Evolutionary conservation across 2,888 invertebrate genomes (phyloP), one percentile per base, ranked within the genome.

Genomic region (Drosophila macrothrix): DNA sequence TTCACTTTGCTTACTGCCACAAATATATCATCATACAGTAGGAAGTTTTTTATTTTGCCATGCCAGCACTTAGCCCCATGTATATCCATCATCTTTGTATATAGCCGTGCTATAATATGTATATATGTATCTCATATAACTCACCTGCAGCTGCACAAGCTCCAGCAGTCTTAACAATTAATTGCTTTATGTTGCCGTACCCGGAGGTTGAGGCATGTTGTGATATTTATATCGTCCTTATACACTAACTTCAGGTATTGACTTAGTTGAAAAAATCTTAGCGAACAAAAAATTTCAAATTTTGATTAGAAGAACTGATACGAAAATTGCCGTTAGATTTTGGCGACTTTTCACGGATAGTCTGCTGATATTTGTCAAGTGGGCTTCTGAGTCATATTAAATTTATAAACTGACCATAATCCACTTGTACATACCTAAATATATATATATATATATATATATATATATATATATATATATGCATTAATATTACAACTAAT

Each of bases 91-190:
- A 78, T 73, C 78, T 73, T 67, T 69, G 59, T 76, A 50, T 65
- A 37, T 71, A n/a, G 64, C 29, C 6, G 53, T 33, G 62, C 53
- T 16, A 43, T 59, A 53, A 63, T 65, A 63, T 67, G 49, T 64
- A 56, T 81, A 67, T 67, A 72, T 67, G 28, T 46, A 73, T 72
- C 54, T 70, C 67, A 56, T 79, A 79, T 80, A 82, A 68, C 80
- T 82, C 70, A 82, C 75, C 82, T 76, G 79, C 83, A 82, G 74
- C 79, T 78, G 80, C 70, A 82, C 62, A 66, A 79, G 39, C 63
- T 67, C 76, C 64, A 64, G 64, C 56, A 73, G 82, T 79, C 66
- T 82, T 64, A 71, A 72, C 74, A 84, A 82, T 82, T 84, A 82
- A 82, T 82, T 84, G 84, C 69, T 74, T 70, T 73, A 82, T 73